Evolutionary conservation across 2,797 vertebrate species (phyloP).

Genomic region (Jordanella pulchra): DNA sequence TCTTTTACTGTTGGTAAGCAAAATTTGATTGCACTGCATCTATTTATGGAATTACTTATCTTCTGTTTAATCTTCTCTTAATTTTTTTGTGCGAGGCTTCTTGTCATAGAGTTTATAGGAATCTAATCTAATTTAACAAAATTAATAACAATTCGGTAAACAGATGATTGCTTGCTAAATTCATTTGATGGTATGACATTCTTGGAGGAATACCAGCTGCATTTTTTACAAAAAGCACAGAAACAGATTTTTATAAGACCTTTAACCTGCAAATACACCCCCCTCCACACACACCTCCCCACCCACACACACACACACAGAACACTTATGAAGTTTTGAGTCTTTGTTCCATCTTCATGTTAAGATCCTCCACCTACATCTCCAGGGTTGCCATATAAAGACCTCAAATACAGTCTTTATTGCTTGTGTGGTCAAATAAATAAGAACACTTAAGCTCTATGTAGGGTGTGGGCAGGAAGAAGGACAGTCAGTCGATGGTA

Average conservation of each 20-base stretch:
- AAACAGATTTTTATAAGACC: not conserved
- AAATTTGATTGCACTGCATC: too few species aligned
- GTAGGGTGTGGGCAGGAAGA: not conserved
- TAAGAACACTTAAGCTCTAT: not conserved
- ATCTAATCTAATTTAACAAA: too few species aligned
- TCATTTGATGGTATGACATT: not conserved
- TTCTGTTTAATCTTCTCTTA: not conserved
- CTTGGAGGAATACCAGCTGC: not conserved
- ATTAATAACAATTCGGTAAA: too few species aligned
- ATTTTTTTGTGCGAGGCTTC: not conserved
- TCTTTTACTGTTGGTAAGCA: too few species aligned
- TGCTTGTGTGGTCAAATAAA: not conserved
- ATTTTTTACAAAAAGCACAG: not conserved
- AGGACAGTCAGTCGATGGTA: not conserved
- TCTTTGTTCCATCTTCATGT: too few species aligned
- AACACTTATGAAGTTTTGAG: not conserved
- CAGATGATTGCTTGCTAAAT: not conserved
- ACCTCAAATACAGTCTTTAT: not conserved
- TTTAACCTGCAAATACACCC: too few species aligned
- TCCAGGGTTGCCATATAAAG: too few species aligned
- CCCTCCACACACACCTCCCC: too few species aligned
- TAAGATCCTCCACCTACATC: too few species aligned
- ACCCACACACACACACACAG: not conserved
- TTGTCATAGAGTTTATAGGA: not conserved
- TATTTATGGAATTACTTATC: not conserved